phyloP scores from a whole-genome alignment of 2,888 invertebrate species.

The Stenotaenia linearis region DNA sequence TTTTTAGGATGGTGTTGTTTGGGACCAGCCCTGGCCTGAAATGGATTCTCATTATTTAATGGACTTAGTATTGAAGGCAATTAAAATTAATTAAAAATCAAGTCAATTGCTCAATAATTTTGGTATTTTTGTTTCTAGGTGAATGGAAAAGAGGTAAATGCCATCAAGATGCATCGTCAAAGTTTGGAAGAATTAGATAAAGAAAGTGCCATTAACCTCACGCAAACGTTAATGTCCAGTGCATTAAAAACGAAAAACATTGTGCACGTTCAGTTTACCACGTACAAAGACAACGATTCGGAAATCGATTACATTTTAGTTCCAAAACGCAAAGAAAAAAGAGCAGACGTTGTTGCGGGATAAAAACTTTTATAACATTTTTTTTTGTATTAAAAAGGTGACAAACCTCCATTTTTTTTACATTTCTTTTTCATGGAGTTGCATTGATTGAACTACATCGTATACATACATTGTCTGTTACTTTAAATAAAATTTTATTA shows the following conservation, averaged over 20 bases:
- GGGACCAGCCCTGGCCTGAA: conserved; percentile 72
- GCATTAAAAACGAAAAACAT: not conserved
- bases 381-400: not conserved
- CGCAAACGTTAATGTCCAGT: not conserved
- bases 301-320: not conserved
- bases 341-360: not conserved
- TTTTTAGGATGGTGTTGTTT: conserved; percentile 53
- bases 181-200: not conserved
- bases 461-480: not conserved
- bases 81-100: not conserved
- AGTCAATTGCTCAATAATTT: not conserved
- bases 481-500: not conserved
- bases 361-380: not conserved
- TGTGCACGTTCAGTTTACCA: not conserved
- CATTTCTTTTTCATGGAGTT: not conserved
- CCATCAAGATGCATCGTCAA: not conserved
- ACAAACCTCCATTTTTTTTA: not conserved
- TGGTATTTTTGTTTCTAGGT: not conserved
- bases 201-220: not conserved
- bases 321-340: not conserved
- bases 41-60: conserved; percentile 53
- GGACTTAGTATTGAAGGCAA: not conserved
- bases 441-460: not conserved
- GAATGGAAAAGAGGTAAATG: not conserved
- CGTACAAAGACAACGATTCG: not conserved